phyloP scores from a whole-genome alignment of 2,888 invertebrate species.

The Asteroscopus sphinx region DNA sequence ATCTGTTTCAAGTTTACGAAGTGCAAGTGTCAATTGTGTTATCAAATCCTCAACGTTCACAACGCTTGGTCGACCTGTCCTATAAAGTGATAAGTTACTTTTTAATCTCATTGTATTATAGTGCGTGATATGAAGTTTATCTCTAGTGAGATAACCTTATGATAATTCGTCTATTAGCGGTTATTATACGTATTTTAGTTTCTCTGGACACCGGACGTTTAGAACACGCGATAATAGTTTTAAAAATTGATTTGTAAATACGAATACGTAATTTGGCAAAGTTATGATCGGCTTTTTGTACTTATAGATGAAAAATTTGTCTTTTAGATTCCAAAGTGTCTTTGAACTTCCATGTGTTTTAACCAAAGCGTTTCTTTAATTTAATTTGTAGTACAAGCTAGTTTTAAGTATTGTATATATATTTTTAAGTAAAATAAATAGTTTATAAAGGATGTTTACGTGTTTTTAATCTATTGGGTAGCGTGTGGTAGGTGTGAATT shows the following conservation, averaged over 20 bases:
- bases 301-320: constrained; percentile 73
- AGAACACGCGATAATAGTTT: constrained; percentile 85
- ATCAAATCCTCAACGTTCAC: constrained; percentile 17
- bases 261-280: constrained; percentile 62
- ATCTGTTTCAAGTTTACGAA: constrained; percentile 37
- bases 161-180: constrained; percentile 76
- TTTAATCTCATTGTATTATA: constrained; percentile 50
- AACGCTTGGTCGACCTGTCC: constrained; percentile 39
- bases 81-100: constrained; percentile 54
- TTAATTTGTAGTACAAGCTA: constrained; percentile 23
- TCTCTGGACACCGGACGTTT: constrained; percentile 76
- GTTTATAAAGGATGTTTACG: constrained; percentile 19
- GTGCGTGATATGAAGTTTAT: constrained; percentile 58
- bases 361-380: constrained; percentile 52
- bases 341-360: constrained; percentile 52
- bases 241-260: constrained; percentile 64
- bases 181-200: constrained; percentile 69
- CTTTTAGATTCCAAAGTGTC: constrained; percentile 41
- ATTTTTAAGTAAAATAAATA: constrained; percentile 52
- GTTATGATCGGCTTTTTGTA: constrained; percentile 83
- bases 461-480: constrained; percentile 42
- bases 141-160: constrained; percentile 80
- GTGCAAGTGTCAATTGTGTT: constrained; percentile 50
- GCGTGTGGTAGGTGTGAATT: constrained; percentile 32
- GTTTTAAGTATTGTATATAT: constrained; percentile 53